phyloP scores from a whole-genome alignment of 2,888 invertebrate species.

The Beris chalybata region DNA sequence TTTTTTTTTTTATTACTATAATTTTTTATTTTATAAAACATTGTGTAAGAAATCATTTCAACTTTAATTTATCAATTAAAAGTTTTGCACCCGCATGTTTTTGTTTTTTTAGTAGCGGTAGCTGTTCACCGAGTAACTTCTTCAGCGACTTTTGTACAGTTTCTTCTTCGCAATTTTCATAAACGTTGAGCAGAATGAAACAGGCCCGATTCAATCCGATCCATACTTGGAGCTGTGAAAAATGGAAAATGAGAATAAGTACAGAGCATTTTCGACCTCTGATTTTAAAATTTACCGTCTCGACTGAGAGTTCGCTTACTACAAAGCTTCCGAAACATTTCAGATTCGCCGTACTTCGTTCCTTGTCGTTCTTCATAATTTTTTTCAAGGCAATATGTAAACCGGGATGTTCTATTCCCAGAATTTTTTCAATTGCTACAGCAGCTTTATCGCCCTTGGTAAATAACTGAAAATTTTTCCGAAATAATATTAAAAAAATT shows the following conservation, averaged over 20 bases:
- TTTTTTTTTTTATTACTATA: constrained; percentile 17
- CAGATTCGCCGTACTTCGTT: constrained; percentile 52
- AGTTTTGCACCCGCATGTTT: constrained; percentile 66
- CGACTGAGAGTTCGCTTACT: constrained; percentile 58
- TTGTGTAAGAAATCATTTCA: constrained; percentile 31
- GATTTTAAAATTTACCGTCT: constrained; percentile 58
- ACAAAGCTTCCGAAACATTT: constrained; percentile 64
- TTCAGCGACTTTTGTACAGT: constrained; percentile 56
- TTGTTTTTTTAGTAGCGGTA: constrained; percentile 58
- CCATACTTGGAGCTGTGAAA: constrained; percentile 65
- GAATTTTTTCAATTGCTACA: constrained; percentile 35
- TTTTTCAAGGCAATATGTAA: constrained; percentile 78
- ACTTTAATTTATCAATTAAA: constrained; percentile 59
- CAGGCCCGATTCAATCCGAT: constrained; percentile 74
- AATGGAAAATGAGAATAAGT: constrained; percentile 2
- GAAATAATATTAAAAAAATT: background rate
- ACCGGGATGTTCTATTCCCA: constrained; percentile 73
- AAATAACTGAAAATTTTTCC: constrained; percentile 33
- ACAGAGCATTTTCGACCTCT: background rate
- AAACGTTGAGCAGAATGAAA: constrained; percentile 69
- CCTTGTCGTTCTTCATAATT: constrained; percentile 67
- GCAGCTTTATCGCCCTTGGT: constrained; percentile 52
- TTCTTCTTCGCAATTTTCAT: constrained; percentile 63
- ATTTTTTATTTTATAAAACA: constrained; percentile 6
- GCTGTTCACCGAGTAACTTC: constrained; percentile 53